phyloP scores from a whole-genome alignment of 1,140 invertebrate genomes.

The Helicoverpa armigera region DNA sequence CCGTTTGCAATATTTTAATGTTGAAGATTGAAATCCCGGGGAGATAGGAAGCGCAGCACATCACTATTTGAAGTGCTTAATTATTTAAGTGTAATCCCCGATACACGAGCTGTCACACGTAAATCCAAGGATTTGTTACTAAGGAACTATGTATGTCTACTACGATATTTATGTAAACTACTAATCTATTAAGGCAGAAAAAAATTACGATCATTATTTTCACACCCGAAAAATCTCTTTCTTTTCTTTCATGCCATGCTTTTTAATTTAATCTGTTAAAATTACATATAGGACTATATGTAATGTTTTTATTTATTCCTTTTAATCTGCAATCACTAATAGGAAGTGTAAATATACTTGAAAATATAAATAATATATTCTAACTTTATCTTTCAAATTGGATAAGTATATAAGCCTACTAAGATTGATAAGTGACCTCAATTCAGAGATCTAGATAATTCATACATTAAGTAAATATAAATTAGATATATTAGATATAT shows the following conservation, averaged over 20 bases:
- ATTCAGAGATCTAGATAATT: no score
- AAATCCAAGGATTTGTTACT: conserved; percentile 44
- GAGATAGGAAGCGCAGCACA: not conserved
- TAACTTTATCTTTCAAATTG: no score
- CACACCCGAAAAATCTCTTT: not conserved
- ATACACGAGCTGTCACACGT: conserved; percentile 33
- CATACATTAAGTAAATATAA: no score
- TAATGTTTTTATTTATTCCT: not conserved
- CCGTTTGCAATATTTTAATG: conserved; percentile 28
- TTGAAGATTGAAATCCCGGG: not conserved
- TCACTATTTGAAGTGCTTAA: conserved; percentile 41
- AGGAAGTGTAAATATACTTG: no score
- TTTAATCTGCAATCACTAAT: not conserved
- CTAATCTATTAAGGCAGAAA: not conserved
- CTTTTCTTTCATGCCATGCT: no score
- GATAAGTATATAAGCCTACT: no score
- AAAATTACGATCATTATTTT: conserved; percentile 44
- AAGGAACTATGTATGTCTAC: conserved; percentile 15
- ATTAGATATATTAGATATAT: not conserved
- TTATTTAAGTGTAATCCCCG: conserved; percentile 54
- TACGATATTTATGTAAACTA: no score
- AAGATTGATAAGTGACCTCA: no score
- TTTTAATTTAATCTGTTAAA: no score
- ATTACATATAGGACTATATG: no score
- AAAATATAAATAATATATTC: no score